Conservation (phyloP, 2,113 vertebrate species). For the Hypanus sabinus region DNA sequence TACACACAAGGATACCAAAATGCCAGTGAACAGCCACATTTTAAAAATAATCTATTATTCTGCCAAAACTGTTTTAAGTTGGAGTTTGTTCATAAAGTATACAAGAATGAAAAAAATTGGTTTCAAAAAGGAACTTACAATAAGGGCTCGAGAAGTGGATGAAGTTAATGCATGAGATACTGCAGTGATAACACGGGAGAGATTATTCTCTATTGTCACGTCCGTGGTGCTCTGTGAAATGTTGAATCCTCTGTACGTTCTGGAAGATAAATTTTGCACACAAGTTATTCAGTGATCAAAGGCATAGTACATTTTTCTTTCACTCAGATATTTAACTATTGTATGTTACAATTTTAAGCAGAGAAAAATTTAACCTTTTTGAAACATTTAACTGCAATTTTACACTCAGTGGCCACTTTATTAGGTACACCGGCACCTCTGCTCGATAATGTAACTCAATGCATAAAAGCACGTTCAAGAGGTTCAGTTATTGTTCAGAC, state of each 20-base stretch:
- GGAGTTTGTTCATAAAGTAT: neutral
- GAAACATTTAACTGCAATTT: no score
- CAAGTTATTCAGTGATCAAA: neutral
- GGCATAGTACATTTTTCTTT: neutral
- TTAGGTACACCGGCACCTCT: no score
- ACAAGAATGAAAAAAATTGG: neutral
- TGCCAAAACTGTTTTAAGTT: no score
- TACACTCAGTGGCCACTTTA: no score
- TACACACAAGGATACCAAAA: no score
- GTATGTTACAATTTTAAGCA: neutral
- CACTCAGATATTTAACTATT: no score
- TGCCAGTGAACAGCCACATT: no score
- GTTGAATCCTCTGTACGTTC: conserved; percentile 86
- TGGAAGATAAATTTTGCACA: conserved; percentile 44
- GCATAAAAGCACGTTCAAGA: no score
- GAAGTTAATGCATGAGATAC: conserved; percentile 78
- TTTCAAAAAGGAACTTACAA: conserved; percentile 54
- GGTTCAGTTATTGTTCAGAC: no score
- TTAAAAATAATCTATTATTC: no score
- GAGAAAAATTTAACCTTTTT: neutral
- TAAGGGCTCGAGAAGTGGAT: conserved; percentile 81
- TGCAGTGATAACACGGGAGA: conserved; percentile 79
- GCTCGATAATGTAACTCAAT: no score
- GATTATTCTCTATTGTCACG: conserved; percentile 84
- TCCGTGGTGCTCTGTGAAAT: conserved; percentile 71